Conservation (phyloP, 2,113 vertebrate genomes). For the Scolopax mira region DNA sequence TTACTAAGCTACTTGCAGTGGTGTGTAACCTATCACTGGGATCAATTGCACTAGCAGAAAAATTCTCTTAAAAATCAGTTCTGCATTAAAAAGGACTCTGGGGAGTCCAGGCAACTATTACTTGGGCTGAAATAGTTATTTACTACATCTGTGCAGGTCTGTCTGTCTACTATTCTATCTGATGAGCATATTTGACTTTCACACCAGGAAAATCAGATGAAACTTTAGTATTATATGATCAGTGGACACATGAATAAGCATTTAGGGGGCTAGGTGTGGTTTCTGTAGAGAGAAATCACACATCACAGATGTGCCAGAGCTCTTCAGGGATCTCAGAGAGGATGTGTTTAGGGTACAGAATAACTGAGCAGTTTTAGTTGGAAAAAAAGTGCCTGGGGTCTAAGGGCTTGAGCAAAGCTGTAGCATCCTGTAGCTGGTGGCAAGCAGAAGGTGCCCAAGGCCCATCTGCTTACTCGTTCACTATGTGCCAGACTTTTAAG, state of each 20-base stretch:
- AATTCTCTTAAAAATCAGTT: constrained; percentile 36
- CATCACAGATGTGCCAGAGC: neutral
- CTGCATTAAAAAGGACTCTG: neutral
- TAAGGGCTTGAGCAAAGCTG: neutral
- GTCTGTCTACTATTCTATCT: neutral
- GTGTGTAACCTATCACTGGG: neutral
- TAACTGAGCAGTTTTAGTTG: neutral
- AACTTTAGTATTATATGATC: neutral
- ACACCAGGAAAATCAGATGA: neutral
- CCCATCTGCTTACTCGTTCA: neutral
- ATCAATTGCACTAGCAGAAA: neutral
- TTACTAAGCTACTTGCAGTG: neutral
- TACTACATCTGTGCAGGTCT: neutral
- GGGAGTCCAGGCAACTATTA: neutral
- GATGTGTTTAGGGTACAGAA: neutral
- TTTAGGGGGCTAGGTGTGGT: neutral
- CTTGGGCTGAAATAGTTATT: neutral
- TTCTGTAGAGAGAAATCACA: neutral
- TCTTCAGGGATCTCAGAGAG: neutral
- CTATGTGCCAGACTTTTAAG: neutral
- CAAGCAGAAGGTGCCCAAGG: neutral
- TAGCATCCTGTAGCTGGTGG: neutral
- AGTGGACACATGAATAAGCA: neutral
- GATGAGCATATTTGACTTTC: neutral
- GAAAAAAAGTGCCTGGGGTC: neutral